Base-by-base conservation (phyloP, 2,113 vertebrate genomes). In the Tricholaema leucomelas region DNA sequence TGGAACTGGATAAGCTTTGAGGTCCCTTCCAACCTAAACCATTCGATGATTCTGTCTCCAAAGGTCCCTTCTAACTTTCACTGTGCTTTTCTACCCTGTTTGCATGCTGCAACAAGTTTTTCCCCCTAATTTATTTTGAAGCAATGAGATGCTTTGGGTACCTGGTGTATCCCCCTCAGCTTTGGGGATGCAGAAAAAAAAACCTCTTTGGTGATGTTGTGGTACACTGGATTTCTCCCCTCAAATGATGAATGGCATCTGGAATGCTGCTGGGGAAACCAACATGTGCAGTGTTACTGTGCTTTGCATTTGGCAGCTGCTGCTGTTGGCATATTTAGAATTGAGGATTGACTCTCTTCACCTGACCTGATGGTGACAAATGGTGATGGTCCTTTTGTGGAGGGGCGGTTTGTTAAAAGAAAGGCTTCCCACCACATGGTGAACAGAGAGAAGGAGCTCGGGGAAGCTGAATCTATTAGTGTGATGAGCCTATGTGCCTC, bases 281-380 rank as follows among this genome's bases (percentile, higher is more conserved):
- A 50, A 33, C 13, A 7, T 0, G 10, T 33, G 33, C 78, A 15
- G 31, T 1, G 8, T 46, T 50, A 27, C 15, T 28, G 30, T n/a
- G 13, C 83, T 73, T 85, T 4, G 0, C 12, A 3, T 79, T 89
- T 28, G 35, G 64, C 66, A 76, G n/a, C n/a, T 65, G 44, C 67
- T 79, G 55, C 72, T 87, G 52, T 85, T 48, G 69, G 75, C 33
- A 84, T 76, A 7, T 31, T 87, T 76, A 46, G 65, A 85, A 82
- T 31, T 30, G 11, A 23, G n/a, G 33, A 30, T 79, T 25, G 56
- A 35, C 54, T 80, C 72, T 85, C 79, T 80, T 83, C 27, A 13
- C 38, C 59, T 85, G 48, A 54, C 71, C 81, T 18, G 63, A 36
- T 66, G 81, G 50, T 79, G 79, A 73, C 8, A 33, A 85, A 54